These are phyloP conservation scores for Trissolcus japonicus DNA, from an alignment of 2,888 invertebrate genomes.

Conservation along the genomic window DNA sequence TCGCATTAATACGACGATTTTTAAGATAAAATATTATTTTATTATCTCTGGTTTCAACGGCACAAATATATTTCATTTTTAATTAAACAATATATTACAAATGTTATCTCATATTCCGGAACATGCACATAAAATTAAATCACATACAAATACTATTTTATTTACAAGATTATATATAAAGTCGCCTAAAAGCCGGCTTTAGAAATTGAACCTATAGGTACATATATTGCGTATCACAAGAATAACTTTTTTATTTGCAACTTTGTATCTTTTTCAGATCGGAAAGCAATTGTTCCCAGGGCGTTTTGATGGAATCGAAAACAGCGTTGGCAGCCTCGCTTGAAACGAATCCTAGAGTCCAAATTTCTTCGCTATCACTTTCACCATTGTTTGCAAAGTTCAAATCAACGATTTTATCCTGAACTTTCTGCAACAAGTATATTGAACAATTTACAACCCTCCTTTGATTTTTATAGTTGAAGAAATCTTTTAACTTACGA, in stretches of 20 bases:
- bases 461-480: slow-evolving; percentile 37
- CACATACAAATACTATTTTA: too few species aligned
- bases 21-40: too few species aligned
- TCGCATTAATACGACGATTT: too few species aligned
- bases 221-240: not conserved
- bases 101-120: too few species aligned
- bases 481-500: slow-evolving; percentile 70
- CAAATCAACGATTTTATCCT: slow-evolving; percentile 70
- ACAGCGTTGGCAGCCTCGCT: slow-evolving; percentile 75
- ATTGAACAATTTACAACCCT: slow-evolving; percentile 26
- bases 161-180: too few species aligned
- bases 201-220: too few species aligned
- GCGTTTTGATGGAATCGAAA: slow-evolving; percentile 77
- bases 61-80: too few species aligned
- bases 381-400: slow-evolving; percentile 78
- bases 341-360: slow-evolving; percentile 77
- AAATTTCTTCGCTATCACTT: slow-evolving; percentile 75
- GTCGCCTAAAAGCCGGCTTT: too few species aligned
- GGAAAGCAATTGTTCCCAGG: slow-evolving; percentile 79
- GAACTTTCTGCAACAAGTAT: slow-evolving; percentile 66
- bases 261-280: slow-evolving; percentile 76
- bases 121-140: too few species aligned
- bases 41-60: too few species aligned
- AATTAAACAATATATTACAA: too few species aligned
- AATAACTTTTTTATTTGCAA: slow-evolving; percentile 41